Evolutionary conservation across 2,113 vertebrate genomes (phyloP), one percentile per base, ranked within the genome.

Genomic region (Pseudopipra pipra): DNA sequence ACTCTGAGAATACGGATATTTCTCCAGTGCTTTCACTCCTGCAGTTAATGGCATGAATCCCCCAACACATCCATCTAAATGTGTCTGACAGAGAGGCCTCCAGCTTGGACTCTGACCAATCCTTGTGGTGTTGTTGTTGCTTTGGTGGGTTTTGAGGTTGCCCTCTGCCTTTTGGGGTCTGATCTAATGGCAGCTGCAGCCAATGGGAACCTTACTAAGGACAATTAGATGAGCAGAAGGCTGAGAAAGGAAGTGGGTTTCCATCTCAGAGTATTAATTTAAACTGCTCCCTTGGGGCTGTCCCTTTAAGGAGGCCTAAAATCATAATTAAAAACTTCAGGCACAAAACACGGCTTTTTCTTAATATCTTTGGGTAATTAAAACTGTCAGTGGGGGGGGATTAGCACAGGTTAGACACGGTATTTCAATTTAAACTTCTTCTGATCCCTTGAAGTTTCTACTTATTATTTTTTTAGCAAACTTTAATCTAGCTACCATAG

Each of bases 361-460:
- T 63, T 90, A 55, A 56, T 44, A 63, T 81, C 89, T 51, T 2
- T 11, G 78, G 81, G 71, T 95, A 86, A 93, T 92, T 92, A 87
- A 83, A 46, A 83, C 71, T 87, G 86, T 55, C 33, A 30, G 85
- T 54, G 79, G 95, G 95, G 79, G 71, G 84, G 95, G 93, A 93
- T n/a, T 74, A 90, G 87, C 51, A 15, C 52, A 84, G 75, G 39
- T 91, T 87, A 35, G 54, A 52, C 49, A 58, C 11, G 58, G 87
- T 19, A 75, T 77, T 91, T 93, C 72, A 68, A 47, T 90, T 83
- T 67, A 63, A 96, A 75, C 46, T 31, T 59, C 67, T 58, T 44
- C 73, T 80, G 59, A 76, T 93, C 72, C n/a, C 65, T 82, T 33
- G 17, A 66, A 39, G 35, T 55, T 91, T n/a, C 65, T 52, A 21